Evolutionary conservation across 92 coral and sea anemone genomes (phyloP).

Genomic region (Nematostella vectensis): DNA sequence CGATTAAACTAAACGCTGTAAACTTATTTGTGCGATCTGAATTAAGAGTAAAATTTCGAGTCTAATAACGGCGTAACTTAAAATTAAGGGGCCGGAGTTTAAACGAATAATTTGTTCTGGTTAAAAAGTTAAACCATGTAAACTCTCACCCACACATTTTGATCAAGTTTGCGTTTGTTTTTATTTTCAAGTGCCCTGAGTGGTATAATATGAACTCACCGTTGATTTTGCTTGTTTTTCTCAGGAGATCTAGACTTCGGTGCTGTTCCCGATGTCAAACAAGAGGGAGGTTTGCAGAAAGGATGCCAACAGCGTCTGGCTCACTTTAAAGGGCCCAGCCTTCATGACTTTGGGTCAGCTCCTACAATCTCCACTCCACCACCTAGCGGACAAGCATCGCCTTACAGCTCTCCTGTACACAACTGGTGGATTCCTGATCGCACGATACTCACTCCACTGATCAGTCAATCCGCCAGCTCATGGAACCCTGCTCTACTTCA

Average conservation of each 20-base stretch:
- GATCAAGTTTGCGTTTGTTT: no score
- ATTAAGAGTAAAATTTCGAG: no score
- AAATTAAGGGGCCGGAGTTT: no score
- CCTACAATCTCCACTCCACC: constrained; percentile 89
- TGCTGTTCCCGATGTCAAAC: constrained; percentile 93
- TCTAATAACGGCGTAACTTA: no score
- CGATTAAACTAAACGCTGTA: no score
- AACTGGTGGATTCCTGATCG: constrained; percentile 98
- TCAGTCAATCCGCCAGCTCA: constrained; percentile 71
- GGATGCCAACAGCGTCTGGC: constrained; percentile 77
- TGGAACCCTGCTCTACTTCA: constrained; percentile 66
- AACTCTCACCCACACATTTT: no score
- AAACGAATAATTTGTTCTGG: no score
- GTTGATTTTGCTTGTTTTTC: constrained; percentile 13
- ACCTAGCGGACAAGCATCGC: constrained; percentile 76
- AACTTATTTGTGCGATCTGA: no score
- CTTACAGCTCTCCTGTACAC: constrained; percentile 93
- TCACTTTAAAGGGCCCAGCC: constrained; percentile 94
- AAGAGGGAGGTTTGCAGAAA: constrained; percentile 76
- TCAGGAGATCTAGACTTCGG: constrained; percentile 96
- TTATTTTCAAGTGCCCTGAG: no score
- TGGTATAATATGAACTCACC: no score
- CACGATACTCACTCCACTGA: constrained; percentile 89
- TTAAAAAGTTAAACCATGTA: no score
- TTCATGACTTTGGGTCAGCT: constrained; percentile 75